Base-by-base conservation (phyloP, 1,140 invertebrate species). In the Trichomalopsis sarcophagae region DNA sequence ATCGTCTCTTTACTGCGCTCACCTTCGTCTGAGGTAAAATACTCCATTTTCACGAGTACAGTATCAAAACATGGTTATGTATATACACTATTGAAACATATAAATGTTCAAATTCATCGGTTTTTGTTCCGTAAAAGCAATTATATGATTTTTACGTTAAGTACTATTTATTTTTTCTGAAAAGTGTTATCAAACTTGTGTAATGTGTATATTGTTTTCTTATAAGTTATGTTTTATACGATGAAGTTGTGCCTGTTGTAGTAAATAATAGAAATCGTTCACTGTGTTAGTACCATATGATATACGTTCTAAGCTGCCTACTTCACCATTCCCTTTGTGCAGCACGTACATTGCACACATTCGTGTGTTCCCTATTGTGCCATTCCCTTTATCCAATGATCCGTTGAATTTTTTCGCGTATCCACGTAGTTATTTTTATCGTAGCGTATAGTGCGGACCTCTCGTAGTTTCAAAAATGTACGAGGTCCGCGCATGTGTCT, bases 21-120 rank as follows among this genome's bases (percentile, higher is more conserved):
- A 89, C 89, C 89, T 90, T 87, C 88, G 85, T 88, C 87, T 87
- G 87, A 92, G 92, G 92, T 92, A 91, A 91, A 66, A 85, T 75
- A 80, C 68, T 74, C 47, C 30, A 68, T 50, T 71, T 2, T 30
- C 40, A 80, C 36, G 73, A 81, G 44, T 74, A 55, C 4, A 21
- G 21, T 50, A 30, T 79, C 9, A 79, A 50, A 62, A 66, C 77
- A 76, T 71, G 10, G 27, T 27, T 71, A 33, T 69, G 30, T 30
- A 30, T 11, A 62, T 30, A 69, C 68, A 69, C 55, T 17, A 21
- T 69, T 69, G 23, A 23, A 27, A 10, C 27, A 27, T 69, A 10
- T 69, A 1, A 30, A 11, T 69, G 68, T 69, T 27, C 27, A 69
- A 23, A 5, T 71, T 71, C 68, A 71, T 71, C 30, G 27, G 23